Evolutionary conservation across 2,888 invertebrate genomes (phyloP).

Genomic region (Perizoma flavofasciatum): DNA sequence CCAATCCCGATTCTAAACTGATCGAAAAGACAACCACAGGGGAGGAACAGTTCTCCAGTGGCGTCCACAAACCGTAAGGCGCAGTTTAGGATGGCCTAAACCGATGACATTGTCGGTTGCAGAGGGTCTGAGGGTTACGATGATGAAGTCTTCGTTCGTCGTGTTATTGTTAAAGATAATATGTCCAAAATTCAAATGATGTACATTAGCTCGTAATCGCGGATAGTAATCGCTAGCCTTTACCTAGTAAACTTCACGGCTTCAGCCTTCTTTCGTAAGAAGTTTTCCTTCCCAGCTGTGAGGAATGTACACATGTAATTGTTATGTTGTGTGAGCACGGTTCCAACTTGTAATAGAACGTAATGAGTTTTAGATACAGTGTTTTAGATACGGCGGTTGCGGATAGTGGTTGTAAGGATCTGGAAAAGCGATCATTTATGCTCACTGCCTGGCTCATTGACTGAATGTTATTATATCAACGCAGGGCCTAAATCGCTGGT

Average conservation of each 20-base stretch:
- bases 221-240: slow-evolving; percentile 34
- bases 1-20: too few species aligned
- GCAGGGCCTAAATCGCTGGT: too few species aligned
- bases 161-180: background rate
- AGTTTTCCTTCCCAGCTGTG: slow-evolving; percentile 64
- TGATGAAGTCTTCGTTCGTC: too few species aligned
- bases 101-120: too few species aligned
- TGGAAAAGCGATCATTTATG: background rate
- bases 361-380: slow-evolving; percentile 21
- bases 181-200: slow-evolving; percentile 17
- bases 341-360: slow-evolving; percentile 34
- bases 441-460: too few species aligned
- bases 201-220: slow-evolving; percentile 23
- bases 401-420: background rate
- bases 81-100: too few species aligned
- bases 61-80: too few species aligned
- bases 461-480: too few species aligned
- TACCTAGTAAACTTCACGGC: slow-evolving; percentile 42
- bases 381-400: background rate
- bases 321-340: slow-evolving; percentile 37
- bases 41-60: too few species aligned
- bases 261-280: slow-evolving; percentile 54
- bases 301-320: slow-evolving; percentile 38
- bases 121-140: too few species aligned
- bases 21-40: too few species aligned